Evolutionary conservation across 2,797 vertebrate genomes (phyloP), one percentile per base, ranked within the genome.

Genomic region (Cirrhinus molitorella): DNA sequence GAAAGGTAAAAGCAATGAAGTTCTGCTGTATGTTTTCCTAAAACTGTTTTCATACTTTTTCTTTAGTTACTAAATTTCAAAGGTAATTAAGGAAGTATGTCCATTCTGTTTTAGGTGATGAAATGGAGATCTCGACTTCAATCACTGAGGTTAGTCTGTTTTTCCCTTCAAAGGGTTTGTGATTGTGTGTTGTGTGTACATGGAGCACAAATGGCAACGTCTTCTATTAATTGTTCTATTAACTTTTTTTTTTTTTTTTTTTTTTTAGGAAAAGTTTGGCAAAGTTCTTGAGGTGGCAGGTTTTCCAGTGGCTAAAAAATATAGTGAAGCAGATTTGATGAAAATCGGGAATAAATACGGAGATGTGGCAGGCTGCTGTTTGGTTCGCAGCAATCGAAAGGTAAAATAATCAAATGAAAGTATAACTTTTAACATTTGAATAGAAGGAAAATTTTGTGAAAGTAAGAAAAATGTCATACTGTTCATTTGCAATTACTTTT

Each of bases 321-420:
- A 71, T 76, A 78, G 75, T 0, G 86, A 92, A 70, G 1, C 3
- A 0, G 81, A 91, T 17, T 90, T 94, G 70, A 1, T 92, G 55
- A 40, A 37, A 12, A 85, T 92, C 40, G 87, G 90, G 10, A 77
- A 17, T 28, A 86, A 45, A 4, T 90, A 83, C 1, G 93, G 93
- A 31, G 91, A 66, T 17, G 88, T 91, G 17, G 51, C 80, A 7
- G 86, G 68, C 1, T 93, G 89, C 78, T 72, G 85, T 34, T 43
- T 91, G 21, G n/a, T 88, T 57, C 86, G 80, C 23, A 23, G 37
- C 1, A 83, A 47, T 19, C 66, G 21, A 57, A 68, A 88, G 91
- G 92, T 93, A 45, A 74, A 79, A 59, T 59, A 0, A 19, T 61
- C 23, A 28, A 25, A 45, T 3, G 6, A 34, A 67, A n/a, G 14